These are phyloP conservation scores for Molanna angustata DNA, from an alignment of 2,888 invertebrate genomes.

Conservation along the genomic window DNA sequence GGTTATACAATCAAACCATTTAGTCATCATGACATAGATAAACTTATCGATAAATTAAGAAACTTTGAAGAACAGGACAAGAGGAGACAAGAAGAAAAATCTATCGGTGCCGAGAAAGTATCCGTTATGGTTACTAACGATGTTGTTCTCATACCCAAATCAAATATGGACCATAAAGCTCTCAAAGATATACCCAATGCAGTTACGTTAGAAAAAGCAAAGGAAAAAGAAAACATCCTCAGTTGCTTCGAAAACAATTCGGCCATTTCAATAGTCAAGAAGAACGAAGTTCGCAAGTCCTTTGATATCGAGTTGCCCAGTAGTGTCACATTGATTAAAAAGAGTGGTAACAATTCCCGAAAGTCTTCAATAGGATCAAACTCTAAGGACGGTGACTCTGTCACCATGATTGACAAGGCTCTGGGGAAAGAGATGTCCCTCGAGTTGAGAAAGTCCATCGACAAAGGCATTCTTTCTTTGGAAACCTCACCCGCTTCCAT, in stretches of 20 bases:
- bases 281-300: constrained; percentile 50
- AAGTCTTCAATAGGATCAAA: constrained; percentile 53
- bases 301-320: constrained; percentile 51
- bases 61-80: constrained; percentile 54
- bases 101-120: constrained; percentile 44
- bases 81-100: constrained; percentile 46
- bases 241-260: constrained; percentile 56
- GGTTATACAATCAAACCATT: constrained; percentile 12
- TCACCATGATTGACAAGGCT: constrained; percentile 53
- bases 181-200: constrained; percentile 46
- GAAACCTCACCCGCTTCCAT: constrained; percentile 10
- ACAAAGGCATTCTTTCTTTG: constrained; percentile 38
- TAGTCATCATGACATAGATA: constrained; percentile 41
- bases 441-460: constrained; percentile 52
- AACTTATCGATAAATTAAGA: constrained; percentile 52
- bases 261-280: constrained; percentile 53
- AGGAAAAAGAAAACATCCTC: constrained; percentile 50
- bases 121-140: constrained; percentile 52
- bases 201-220: constrained; percentile 41
- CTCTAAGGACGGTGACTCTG: constrained; percentile 50
- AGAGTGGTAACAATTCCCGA: constrained; percentile 48
- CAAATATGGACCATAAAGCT: constrained; percentile 45
- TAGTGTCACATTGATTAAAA: constrained; percentile 51
- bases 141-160: constrained; percentile 51
- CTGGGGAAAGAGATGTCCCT: constrained; percentile 52